Base-by-base conservation (phyloP, 2,888 invertebrate species). In the Drosophila colorata region DNA sequence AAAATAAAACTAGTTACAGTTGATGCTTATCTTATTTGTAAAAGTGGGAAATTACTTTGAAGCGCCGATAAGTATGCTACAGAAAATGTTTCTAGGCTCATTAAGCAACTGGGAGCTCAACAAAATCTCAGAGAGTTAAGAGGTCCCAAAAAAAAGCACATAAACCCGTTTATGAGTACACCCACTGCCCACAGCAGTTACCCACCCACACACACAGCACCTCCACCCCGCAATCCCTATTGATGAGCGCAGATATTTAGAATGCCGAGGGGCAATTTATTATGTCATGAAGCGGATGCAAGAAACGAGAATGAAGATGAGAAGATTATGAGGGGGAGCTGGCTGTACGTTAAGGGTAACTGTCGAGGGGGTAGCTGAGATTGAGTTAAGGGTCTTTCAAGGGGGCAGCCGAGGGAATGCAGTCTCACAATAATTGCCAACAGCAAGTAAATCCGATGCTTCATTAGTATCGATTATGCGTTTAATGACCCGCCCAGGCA, bases 401-500 rank as follows among this genome's bases (percentile, higher is more conserved):
- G n/a, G 8, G 33, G 25, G 33, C 41, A 44, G 63, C 35, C 11
- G 11, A 31, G 11, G 31, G 31, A 31, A 11, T 80, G 79, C 74
- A 80, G 69, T 74, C 76, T 76, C 70, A 72, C 78, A 80, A 83
- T 83, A 86, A 83, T 83, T 83, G 83, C 86, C 78, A 75, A 51
- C 67, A 71, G 86, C 80, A 71, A 85, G 85, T 79, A 85, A 85
- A 82, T 80, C 86, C 72, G 61, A 68, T 69, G 83, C 80, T 83
- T 83, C 82, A 83, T 83, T 83, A 83, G 82, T 83, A 83, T 83
- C 82, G 82, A 83, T 83, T 83, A 86, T 82, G 75, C 83, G 75
- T 80, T 86, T 82, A 85, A 82, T 79, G 81, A 85, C 77, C 77
- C 69, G 63, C 63, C 67, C 66, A 67, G 16, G 44, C 49, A 8